These are phyloP conservation scores for Crocodylus rhombifer DNA, from an alignment of 2,797 vertebrate genomes.

Conservation along the genomic window DNA sequence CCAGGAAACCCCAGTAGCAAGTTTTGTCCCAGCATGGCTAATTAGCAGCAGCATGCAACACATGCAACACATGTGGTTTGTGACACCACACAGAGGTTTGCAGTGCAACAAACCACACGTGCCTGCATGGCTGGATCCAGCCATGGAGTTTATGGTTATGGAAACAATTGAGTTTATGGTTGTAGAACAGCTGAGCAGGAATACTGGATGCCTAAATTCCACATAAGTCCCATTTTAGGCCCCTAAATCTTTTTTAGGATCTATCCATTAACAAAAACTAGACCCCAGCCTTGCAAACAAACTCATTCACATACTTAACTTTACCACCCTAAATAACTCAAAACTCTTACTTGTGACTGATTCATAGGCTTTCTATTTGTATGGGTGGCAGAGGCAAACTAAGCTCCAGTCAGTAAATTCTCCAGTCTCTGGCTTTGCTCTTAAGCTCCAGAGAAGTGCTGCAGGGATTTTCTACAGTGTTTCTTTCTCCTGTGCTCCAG, in stretches of 20 bases:
- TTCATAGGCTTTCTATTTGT: background rate
- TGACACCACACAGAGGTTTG: no score
- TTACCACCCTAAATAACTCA: background rate
- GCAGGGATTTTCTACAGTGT: background rate
- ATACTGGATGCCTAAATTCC: background rate
- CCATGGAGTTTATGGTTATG: no score
- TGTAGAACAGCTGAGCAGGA: no score
- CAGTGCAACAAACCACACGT: no score
- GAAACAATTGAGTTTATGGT: no score
- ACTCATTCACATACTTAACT: background rate
- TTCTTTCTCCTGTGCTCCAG: background rate
- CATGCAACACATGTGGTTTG: no score
- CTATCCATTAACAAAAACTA: background rate
- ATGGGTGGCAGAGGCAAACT: background rate
- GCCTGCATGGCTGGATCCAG: no score
- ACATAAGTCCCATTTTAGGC: background rate
- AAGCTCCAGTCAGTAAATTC: accelerated
- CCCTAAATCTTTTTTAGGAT: background rate
- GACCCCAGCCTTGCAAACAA: background rate
- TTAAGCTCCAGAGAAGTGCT: background rate
- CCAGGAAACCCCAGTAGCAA: no score
- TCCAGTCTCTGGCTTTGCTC: background rate
- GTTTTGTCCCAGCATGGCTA: no score
- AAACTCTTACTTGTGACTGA: background rate
- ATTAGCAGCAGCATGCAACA: no score